Evolutionary conservation across 2,888 invertebrate species (phyloP), one percentile per base, ranked within the genome.

Genomic region (Yponomeuta plumbellus): DNA sequence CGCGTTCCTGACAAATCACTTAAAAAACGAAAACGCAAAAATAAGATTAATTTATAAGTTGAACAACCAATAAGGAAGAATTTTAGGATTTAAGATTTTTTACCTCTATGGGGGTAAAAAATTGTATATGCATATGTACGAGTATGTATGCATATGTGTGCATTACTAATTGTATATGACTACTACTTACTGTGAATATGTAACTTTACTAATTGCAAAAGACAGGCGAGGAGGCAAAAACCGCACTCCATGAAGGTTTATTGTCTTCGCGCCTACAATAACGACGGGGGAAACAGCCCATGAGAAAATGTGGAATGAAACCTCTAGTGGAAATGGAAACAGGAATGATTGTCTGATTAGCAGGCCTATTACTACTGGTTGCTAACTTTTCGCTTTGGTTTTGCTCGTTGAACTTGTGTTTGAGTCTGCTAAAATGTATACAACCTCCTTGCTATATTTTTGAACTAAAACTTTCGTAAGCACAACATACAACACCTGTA

Each of bases 231-330:
- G 58, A 11, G 22, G n/a, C 26, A 62, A 62, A 62, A 62, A 62
- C 5, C 34, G 5, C 61, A 62, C 61, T 22, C 11, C n/a, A 34
- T n/a, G 17, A 23, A n/a, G 23, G 61, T 61, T 61, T 23, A 62
- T 62, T 62, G 61, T 62, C 22, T 62, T 62, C 61, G 61, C 61
- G n/a, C 61, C 61, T 62, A 62, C 22, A 23, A 62, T 23, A 23
- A 62, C 26, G 34, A 26, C 34, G 34, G 3, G 22, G 21, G 34
- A 22, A 62, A 26, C 11, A 39, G 23, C n/a, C 39, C 61, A 39
- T 62, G 61, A 11, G 61, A 62, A 62, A 58, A 20, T 58, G 21
- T 22, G 21, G 44, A 52, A 52, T 52, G 17, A 13, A 52, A 52
- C 44, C 17, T 17, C 17, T 17, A 52, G 44, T 52, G 44, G 44